These are phyloP conservation scores for Tolmerus cingulatus DNA, from an alignment of 2,888 invertebrate genomes.

Conservation along the genomic window DNA sequence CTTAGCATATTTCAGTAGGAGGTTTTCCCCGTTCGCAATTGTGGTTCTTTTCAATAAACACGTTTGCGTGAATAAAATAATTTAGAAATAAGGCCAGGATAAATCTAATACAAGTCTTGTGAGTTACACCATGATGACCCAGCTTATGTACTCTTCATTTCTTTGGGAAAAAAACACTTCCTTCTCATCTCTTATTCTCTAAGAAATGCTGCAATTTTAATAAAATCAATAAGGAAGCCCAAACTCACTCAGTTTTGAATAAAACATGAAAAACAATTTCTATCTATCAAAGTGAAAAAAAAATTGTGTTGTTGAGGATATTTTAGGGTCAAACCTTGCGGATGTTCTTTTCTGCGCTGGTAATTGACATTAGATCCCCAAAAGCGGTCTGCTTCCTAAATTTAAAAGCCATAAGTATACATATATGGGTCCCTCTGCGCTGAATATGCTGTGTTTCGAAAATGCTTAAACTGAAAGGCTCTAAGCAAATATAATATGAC, in stretches of 20 bases:
- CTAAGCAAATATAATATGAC: neutral
- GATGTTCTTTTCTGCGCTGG: neutral
- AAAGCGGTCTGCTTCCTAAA: neutral
- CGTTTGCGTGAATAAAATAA: neutral
- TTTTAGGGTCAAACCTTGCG: neutral
- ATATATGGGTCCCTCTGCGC: neutral
- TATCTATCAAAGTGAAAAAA: neutral
- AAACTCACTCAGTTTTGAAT: neutral
- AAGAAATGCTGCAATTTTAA: neutral
- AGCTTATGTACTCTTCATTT: neutral
- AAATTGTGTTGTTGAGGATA: neutral
- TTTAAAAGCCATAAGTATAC: neutral
- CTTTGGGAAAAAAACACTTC: neutral
- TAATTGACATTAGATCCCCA: neutral
- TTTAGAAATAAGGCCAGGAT: neutral
- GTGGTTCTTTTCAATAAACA: neutral
- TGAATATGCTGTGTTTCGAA: neutral
- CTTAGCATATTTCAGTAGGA: neutral
- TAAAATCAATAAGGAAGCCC: neutral
- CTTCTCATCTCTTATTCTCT: neutral
- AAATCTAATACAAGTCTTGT: neutral
- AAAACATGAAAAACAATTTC: neutral
- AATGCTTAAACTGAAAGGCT: neutral
- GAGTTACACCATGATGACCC: neutral
- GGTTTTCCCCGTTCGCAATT: neutral